Evolutionary conservation across 1,140 invertebrate species (phyloP).

Genomic region (Panagrolaimus sp.): DNA sequence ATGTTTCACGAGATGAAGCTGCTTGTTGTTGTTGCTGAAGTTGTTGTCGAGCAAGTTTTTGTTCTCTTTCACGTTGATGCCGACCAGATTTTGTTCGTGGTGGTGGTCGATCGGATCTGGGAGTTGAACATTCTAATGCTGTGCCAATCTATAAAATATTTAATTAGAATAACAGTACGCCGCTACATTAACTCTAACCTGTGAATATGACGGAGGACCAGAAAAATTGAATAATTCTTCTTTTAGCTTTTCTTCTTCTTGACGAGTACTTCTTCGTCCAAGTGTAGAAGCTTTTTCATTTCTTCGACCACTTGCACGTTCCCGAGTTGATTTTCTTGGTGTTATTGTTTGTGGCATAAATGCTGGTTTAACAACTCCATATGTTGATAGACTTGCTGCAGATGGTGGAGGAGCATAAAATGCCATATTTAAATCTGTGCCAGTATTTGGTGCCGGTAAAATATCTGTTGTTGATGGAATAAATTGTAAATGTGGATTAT

Average conservation of each 20-base stretch:
- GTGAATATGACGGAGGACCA: background rate
- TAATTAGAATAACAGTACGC: too few relatives aligned
- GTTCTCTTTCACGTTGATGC: background rate
- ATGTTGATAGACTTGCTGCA: conserved; percentile 26
- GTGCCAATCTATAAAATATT: background rate
- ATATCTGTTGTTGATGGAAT: too few relatives aligned
- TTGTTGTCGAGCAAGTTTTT: background rate
- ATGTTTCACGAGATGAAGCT: background rate
- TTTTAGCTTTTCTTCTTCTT: too few relatives aligned
- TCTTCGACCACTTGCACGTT: background rate
- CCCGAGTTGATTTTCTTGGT: background rate
- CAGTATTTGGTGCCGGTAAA: too few relatives aligned
- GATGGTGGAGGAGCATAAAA: conserved; percentile 29
- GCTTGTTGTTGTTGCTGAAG: background rate
- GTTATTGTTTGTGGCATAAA: background rate
- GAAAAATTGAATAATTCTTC: too few relatives aligned
- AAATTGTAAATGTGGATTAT: too few relatives aligned
- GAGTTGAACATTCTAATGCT: background rate
- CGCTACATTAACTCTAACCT: background rate
- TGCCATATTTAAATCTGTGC: too few relatives aligned
- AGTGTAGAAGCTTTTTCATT: background rate
- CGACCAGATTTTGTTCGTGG: conserved; percentile 1
- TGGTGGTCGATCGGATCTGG: background rate
- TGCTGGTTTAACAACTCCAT: conserved; percentile 24
- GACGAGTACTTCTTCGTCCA: background rate